Percentiles rank a stretch among this genome's conserved stretches.
Conservation (phyloP, 2,113 vertebrate species). For the Spheniscus mendiculus region DNA sequence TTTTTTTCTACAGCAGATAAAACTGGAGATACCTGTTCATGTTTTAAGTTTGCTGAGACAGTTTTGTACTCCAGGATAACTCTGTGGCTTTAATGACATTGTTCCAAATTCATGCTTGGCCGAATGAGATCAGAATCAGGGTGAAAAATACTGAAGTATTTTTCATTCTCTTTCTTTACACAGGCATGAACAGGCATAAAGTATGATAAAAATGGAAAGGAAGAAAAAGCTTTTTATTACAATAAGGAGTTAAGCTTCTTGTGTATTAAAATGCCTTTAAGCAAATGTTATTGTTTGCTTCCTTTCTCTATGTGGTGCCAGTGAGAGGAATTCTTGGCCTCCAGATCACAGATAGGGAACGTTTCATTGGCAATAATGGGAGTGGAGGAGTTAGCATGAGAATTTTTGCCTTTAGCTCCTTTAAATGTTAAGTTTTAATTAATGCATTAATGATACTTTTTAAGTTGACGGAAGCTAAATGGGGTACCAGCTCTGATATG, state of each 20-base stretch:
- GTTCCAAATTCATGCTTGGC: not conserved
- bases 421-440: not conserved
- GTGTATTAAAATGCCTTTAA: not conserved
- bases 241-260: not conserved
- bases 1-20: not conserved
- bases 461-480: not conserved
- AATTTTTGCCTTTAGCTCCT: not conserved
- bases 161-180: not conserved
- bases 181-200: not conserved
- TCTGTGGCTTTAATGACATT: not conserved
- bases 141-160: not conserved
- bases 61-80: not conserved
- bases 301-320: not conserved
- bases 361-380: not conserved
- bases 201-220: not conserved
- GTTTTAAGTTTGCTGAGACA: not conserved
- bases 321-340: not conserved
- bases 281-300: not conserved
- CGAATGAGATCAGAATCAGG: not conserved
- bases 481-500: not conserved
- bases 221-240: not conserved
- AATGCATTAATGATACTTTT: not conserved
- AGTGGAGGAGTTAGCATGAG: not conserved
- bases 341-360: not conserved
- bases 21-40: not conserved